Conservation (phyloP, 2,797 vertebrate species). For the Acipenser transmontanus region DNA sequence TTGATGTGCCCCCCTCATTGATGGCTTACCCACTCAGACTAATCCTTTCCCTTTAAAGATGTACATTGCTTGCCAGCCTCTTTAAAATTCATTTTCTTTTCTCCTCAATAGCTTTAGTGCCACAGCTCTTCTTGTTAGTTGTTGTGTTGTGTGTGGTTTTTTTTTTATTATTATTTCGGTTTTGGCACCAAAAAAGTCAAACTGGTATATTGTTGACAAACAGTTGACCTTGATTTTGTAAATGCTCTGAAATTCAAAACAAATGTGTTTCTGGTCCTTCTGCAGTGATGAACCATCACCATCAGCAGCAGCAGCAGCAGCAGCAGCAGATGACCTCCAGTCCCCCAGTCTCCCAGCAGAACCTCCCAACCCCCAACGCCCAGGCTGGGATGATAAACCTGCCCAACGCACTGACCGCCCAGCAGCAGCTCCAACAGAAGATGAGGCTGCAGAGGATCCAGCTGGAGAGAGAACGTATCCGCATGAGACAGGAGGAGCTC, state of each 20-base stretch:
- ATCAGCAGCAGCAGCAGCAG: slow-evolving; percentile 39
- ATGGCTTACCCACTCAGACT: too few species aligned
- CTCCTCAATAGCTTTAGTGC: too few species aligned
- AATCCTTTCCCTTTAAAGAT: too few species aligned
- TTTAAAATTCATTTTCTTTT: too few species aligned
- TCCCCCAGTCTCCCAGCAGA: slow-evolving; percentile 47
- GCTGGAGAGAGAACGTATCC: slow-evolving; percentile 76
- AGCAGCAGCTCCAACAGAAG: slow-evolving; percentile 80
- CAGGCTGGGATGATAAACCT: slow-evolving; percentile 55
- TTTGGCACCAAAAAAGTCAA: too few species aligned
- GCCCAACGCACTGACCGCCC: slow-evolving; percentile 51
- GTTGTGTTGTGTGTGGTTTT: background rate
- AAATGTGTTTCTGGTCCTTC: slow-evolving; percentile 5
- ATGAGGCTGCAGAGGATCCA: slow-evolving; percentile 79
- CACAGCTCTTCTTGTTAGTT: background rate
- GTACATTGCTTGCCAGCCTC: too few species aligned
- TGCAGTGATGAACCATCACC: slow-evolving; percentile 58
- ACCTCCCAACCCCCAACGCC: slow-evolving; percentile 47
- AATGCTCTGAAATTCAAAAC: too few species aligned
- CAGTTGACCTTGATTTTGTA: too few species aligned
- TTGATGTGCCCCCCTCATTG: too few species aligned
- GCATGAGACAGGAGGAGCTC: slow-evolving; percentile 79
- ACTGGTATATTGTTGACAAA: too few species aligned
- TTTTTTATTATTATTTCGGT: background rate
- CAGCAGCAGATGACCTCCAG: slow-evolving; percentile 46